Percentiles rank a stretch among this genome's conserved stretches.
Evolutionary conservation across 2,797 vertebrate species (phyloP).

Genomic region (Huso huso): DNA sequence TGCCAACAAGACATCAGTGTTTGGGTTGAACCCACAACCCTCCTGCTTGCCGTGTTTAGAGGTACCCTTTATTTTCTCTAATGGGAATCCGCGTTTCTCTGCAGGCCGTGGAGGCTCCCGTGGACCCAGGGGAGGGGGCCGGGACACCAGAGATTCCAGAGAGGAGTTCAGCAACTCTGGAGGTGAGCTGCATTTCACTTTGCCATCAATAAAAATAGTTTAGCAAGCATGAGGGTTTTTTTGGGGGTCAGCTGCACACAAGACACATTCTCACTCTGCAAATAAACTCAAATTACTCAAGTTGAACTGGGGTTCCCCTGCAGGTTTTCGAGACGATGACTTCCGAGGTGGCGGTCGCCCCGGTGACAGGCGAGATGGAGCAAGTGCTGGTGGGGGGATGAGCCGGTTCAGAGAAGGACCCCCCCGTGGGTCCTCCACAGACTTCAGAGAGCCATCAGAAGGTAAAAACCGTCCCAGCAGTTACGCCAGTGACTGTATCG

Average conservation of each 20-base stretch:
- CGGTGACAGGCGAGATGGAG: slow-evolving; percentile 69
- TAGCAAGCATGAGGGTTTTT: too few species aligned
- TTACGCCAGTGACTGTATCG: too few species aligned
- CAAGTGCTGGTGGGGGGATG: slow-evolving; percentile 41
- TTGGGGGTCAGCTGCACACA: too few species aligned
- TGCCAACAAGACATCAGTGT: too few species aligned
- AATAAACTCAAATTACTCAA: too few species aligned
- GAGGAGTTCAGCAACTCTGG: slow-evolving; percentile 53
- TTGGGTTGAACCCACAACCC: too few species aligned
- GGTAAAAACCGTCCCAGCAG: slow-evolving; percentile 45
- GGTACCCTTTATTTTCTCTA: too few species aligned
- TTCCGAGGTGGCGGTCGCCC: slow-evolving; percentile 77
- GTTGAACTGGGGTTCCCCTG: slow-evolving; percentile 6
- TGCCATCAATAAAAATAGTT: too few species aligned
- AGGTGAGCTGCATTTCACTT: slow-evolving; percentile 19
- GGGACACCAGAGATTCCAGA: slow-evolving; percentile 56
- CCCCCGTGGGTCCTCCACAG: slow-evolving; percentile 68
- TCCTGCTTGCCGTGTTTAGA: not conserved
- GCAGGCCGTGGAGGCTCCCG: slow-evolving; percentile 71
- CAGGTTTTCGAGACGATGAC: slow-evolving; percentile 85
- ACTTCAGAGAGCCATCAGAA: slow-evolving; percentile 97
- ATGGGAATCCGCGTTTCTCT: slow-evolving; percentile 37
- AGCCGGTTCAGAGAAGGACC: slow-evolving; percentile 83
- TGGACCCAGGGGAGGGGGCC: slow-evolving; percentile 75
- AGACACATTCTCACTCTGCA: too few species aligned